phyloP scores from a whole-genome alignment of 2,113 vertebrate genomes.

The Equus przewalskii region DNA sequence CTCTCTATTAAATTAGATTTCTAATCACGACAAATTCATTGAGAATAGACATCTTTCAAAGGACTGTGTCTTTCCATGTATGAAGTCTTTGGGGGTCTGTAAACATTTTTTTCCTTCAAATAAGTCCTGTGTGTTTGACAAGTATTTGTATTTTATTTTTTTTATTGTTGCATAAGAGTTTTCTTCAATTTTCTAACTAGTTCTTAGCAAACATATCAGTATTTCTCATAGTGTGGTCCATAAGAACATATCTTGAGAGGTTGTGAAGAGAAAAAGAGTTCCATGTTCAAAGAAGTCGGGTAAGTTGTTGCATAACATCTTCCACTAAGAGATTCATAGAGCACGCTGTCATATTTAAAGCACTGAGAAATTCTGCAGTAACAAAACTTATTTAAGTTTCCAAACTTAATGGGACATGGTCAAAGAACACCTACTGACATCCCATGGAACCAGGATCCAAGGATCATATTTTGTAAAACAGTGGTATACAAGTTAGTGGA shows the following conservation, averaged over 20 bases:
- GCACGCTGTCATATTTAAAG: slow-evolving; percentile 4
- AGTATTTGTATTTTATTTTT: not conserved
- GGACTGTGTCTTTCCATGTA: not conserved
- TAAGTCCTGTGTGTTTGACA: not conserved
- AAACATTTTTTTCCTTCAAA: slow-evolving; percentile 50
- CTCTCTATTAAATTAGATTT: slow-evolving; percentile 24
- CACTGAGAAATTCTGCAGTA: not conserved
- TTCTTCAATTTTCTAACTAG: slow-evolving; percentile 42
- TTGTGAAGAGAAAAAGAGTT: not conserved
- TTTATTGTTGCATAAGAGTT: not conserved
- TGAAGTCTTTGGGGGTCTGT: not conserved
- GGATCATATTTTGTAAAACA: not conserved
- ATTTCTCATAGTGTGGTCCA: slow-evolving; percentile 10
- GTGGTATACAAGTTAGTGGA: not conserved
- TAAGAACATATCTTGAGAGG: slow-evolving; percentile 6
- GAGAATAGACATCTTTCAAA: slow-evolving; percentile 16
- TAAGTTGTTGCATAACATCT: not conserved
- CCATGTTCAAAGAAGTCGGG: not conserved
- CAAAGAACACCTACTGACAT: not conserved
- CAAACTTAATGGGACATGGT: not conserved
- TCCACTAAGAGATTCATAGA: not conserved
- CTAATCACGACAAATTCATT: slow-evolving; percentile 24
- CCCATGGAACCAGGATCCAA: not conserved
- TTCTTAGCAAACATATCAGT: not conserved
- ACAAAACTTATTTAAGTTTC: slow-evolving; percentile 50